These are phyloP conservation scores for Dynastes grantii DNA, from an alignment of 2,888 invertebrate species.

Conservation along the genomic window DNA sequence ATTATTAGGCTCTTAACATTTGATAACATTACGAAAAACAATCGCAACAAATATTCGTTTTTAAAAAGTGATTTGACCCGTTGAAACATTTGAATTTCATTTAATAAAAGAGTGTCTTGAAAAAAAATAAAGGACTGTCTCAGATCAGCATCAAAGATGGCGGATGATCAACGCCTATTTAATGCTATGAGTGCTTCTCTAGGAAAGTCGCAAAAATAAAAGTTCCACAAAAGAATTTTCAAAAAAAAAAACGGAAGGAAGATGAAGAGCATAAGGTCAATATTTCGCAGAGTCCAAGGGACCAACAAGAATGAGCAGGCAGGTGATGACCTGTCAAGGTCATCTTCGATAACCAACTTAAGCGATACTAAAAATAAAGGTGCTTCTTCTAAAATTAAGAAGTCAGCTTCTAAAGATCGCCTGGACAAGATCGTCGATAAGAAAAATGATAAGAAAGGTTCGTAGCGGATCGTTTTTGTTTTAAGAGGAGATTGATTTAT, in stretches of 20 bases:
- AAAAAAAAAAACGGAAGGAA: constrained; percentile 67
- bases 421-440: constrained; percentile 64
- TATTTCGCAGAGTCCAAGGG: constrained; percentile 90
- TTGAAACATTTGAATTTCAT: too few relatives aligned
- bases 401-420: constrained; percentile 66
- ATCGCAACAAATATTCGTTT: neutral
- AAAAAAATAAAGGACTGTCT: too few relatives aligned
- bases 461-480: too few relatives aligned
- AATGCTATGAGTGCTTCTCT: too few relatives aligned
- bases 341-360: constrained; percentile 79
- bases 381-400: constrained; percentile 69
- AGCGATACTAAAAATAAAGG: constrained; percentile 75
- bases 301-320: constrained; percentile 71
- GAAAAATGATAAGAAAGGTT: constrained; percentile 63
- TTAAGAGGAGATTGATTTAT: too few relatives aligned
- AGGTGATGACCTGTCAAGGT: constrained; percentile 72
- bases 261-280: constrained; percentile 94
- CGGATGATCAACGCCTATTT: too few relatives aligned
- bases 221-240: neutral
- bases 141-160: too few relatives aligned
- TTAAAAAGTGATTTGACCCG: neutral
- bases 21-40: neutral
- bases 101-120: too few relatives aligned
- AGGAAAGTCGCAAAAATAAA: too few relatives aligned
- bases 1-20: too few relatives aligned